phyloP scores from a whole-genome alignment of 2,113 vertebrate genomes.

The Aramus guarauna region DNA sequence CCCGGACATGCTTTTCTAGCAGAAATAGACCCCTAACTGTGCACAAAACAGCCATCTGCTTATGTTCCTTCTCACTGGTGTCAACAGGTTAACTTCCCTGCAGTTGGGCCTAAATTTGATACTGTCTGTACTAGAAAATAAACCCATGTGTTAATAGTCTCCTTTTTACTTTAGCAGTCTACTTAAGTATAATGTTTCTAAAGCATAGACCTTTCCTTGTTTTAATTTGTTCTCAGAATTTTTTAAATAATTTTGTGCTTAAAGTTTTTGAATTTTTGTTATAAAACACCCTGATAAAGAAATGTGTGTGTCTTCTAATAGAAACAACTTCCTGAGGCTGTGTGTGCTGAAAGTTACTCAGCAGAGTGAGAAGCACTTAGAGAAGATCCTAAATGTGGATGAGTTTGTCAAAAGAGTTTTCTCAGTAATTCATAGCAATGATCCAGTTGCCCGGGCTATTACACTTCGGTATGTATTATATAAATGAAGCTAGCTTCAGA shows the following conservation, averaged over 20 bases:
- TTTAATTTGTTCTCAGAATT: background rate
- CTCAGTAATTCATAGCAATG: slow-evolving; percentile 97
- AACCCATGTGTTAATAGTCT: background rate
- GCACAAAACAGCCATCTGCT: background rate
- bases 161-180: background rate
- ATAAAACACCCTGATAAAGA: background rate
- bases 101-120: background rate
- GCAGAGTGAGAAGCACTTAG: slow-evolving; percentile 97
- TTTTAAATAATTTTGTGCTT: background rate
- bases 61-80: fast-evolving
- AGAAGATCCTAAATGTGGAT: slow-evolving; percentile 98
- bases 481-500: background rate
- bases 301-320: slow-evolving; percentile 41
- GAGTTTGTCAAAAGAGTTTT: slow-evolving; percentile 98
- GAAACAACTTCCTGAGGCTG: slow-evolving; percentile 95
- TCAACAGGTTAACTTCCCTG: background rate
- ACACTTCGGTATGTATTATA: slow-evolving; percentile 83
- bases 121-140: background rate
- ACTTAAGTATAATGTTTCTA: background rate
- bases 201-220: background rate
- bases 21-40: background rate
- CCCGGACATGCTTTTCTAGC: background rate
- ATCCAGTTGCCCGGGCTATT: slow-evolving; percentile 95
- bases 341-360: slow-evolving; percentile 98
- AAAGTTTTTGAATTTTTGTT: background rate